Base-by-base conservation (phyloP, 2,888 invertebrate species). In the Parnassius smintheus region DNA sequence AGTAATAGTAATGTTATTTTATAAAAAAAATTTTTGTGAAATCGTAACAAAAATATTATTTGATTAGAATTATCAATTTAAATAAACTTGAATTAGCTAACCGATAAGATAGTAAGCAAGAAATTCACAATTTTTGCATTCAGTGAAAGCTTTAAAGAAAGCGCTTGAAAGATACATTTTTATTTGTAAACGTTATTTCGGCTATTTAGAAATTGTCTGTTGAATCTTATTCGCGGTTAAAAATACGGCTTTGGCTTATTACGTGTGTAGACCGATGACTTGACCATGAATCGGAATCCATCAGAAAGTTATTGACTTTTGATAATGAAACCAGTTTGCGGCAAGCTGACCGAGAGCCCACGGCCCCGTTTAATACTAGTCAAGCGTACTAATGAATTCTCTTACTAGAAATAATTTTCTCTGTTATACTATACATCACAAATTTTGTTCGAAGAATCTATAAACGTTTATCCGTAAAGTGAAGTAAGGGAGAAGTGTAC, bases 301-400 rank as follows among this genome's bases (percentile, higher is more conserved):
- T 88, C 89, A 80, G 86, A 90, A 89, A 91, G 91, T 91, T 91
- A 91, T 91, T 91, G 91, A 91, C 91, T 91, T 90, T 91, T 91
- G 91, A 86, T 91, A 89, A 91, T 91, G 91, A 85, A 91, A 91
- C 91, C 88, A 83, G 91, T 91, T 91, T 88, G 82, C 76, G 79
- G 78, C 80, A 71, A 77, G 78, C 83, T 91, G 90, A 89, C 91
- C 90, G 87, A 85, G 84, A 85, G 86, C 77, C 75, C 76, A 73
- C 83, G 87, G 82, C 90, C 90, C 77, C 85, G 86, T 86, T 90
- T 85, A 85, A 85, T 88, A 89, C 81, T 85, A 86, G 81, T 79
- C 75, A 74, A 72, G 73, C 76, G 70, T 74, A 83, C 77, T 74
- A 70, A 68, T 66, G 74, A 73, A 75, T 70, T 71, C 59, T 68